A percentile compares a stretch with the other conserved stretches of the same genome.
Evolutionary conservation across 2,113 vertebrate species (phyloP).

Genomic region (Anarrhichthys ocellatus): DNA sequence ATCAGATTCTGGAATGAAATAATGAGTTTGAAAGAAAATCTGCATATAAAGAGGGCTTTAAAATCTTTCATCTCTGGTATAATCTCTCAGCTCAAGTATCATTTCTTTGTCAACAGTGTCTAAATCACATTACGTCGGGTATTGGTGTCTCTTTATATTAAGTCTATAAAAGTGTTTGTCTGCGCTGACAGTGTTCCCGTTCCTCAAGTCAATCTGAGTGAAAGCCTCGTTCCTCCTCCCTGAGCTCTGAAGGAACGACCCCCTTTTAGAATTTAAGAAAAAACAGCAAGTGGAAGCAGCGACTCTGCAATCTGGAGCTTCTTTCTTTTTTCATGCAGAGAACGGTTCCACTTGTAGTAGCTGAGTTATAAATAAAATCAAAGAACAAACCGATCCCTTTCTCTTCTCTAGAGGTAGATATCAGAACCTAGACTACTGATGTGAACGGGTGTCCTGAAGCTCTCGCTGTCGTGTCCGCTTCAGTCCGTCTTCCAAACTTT

Average conservation of each 20-base stretch:
- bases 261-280: constrained; percentile 5
- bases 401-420: constrained; percentile 67
- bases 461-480: constrained; percentile 32
- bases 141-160: constrained; percentile 17
- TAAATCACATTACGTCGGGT: constrained; percentile 58
- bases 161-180: neutral
- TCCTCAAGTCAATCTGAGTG: constrained; percentile 31
- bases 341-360: neutral
- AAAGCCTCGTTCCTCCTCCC: constrained; percentile 31
- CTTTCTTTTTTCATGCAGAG: neutral
- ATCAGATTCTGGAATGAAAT: neutral
- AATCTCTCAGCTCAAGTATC: constrained; percentile 61
- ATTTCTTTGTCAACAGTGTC: constrained; percentile 32
- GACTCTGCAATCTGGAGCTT: constrained; percentile 19
- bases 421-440: constrained; percentile 49
- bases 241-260: constrained; percentile 48
- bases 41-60: constrained; percentile 44
- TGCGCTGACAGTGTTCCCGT: constrained; percentile 15
- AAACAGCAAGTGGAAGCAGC: constrained; percentile 23
- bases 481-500: constrained; percentile 95
- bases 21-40: neutral
- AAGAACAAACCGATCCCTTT: constrained; percentile 32
- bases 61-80: constrained; percentile 31
- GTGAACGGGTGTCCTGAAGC: constrained; percentile 1
- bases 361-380: constrained; percentile 42